Base-by-base conservation (phyloP, 2,888 invertebrate species). In the Cryptocephalus moraei region DNA sequence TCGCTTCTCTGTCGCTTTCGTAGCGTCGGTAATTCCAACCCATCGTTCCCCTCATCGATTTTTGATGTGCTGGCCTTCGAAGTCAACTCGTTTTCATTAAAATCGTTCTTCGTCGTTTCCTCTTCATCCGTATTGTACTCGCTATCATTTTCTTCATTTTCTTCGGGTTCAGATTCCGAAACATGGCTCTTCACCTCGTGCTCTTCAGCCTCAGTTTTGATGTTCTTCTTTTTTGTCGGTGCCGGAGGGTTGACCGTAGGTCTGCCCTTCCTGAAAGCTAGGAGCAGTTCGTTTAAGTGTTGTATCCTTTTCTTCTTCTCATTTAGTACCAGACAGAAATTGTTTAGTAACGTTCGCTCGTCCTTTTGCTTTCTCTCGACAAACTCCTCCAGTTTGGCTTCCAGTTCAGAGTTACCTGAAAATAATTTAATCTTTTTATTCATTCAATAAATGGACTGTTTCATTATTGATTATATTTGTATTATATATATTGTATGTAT, bases 291-390 rank as follows among this genome's bases (percentile, higher is more conserved):
- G 46, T 58, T 64, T 39, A 68, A 55, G 53, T 65, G 64, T 46
- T 64, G 64, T 49, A 68, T 68, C 39, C 62, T 55, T 22, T 54
- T 58, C 50, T 69, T 69, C 46, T 70, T 70, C 51, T 67, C 68
- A 55, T 69, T 68, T 52, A 70, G 51, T 33, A 66, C 40, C 43
- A 61, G 50, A 31, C 64, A 47, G 57, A 68, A 68, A 32, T 59
- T 62, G 43, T 61, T 63, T 11, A 61, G 63, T 46, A 67, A 56
- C 48, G 61, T 55, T 43, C 60, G 47, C 44, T 68, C 67, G 41
- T 61, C 58, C 11, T 41, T n/a, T 43, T 56, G 47, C 48, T 59
- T 63, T 45, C 55, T 53, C 32, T 53, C 49, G 11, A 62, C 40
- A 39, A 63, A 54, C 44, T 61, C 60, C 40, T 56, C 48, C 14